Evolutionary conservation across 2,888 invertebrate species (phyloP).

Genomic region (Orthonychiurus folsomi): DNA sequence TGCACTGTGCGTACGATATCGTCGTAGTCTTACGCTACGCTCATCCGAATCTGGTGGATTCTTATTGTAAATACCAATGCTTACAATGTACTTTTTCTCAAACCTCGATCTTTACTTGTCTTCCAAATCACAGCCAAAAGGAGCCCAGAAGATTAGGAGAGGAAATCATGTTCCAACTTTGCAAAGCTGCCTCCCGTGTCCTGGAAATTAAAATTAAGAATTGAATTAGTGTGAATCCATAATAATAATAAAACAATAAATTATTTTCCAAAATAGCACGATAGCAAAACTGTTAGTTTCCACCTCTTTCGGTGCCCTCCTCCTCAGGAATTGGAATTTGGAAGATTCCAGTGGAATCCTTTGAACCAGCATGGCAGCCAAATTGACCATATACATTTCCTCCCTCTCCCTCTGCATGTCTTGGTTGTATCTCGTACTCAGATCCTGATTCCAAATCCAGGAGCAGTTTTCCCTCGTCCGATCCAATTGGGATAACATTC

Average conservation of each 20-base stretch:
- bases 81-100: too few relatives aligned
- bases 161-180: slow-evolving; percentile 3
- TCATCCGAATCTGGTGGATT: too few relatives aligned
- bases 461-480: slow-evolving; percentile 14
- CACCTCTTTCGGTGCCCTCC: background rate
- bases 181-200: background rate
- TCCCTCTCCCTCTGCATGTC: slow-evolving; percentile 77
- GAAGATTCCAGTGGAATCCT: slow-evolving; percentile 41
- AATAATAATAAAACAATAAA: too few relatives aligned
- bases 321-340: background rate
- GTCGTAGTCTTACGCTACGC: too few relatives aligned
- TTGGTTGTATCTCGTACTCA: slow-evolving; percentile 75
- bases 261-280: too few relatives aligned
- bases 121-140: too few relatives aligned
- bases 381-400: slow-evolving; percentile 63
- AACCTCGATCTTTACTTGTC: too few relatives aligned
- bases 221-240: background rate
- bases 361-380: slow-evolving; percentile 55
- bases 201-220: background rate
- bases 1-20: too few relatives aligned
- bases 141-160: background rate
- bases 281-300: background rate
- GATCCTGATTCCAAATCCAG: slow-evolving; percentile 59
- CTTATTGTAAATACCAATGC: too few relatives aligned
- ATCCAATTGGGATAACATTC: too few relatives aligned